Evolutionary conservation across 2,888 invertebrate genomes (phyloP), one percentile per base, ranked within the genome.

Genomic region (Cacoxenus indagator): DNA sequence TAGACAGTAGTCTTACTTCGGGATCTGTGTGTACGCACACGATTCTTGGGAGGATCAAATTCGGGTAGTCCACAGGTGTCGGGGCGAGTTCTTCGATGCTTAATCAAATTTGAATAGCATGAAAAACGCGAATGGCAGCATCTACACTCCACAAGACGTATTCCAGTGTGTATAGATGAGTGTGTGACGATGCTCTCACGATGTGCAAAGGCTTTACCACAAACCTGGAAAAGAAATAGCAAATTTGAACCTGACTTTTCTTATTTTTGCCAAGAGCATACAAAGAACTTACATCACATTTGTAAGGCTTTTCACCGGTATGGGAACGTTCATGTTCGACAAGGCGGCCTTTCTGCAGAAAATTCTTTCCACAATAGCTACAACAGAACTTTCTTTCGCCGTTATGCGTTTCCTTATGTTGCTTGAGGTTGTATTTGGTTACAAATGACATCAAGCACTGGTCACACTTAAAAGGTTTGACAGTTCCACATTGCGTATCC

Each of bases 71-170:
- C 90, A 75, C 90, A 90, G 6, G 87, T 87, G 27, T 82, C 85
- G 0, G 88, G 88, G 64, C 89, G 87, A n/a, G 88, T 87, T 8
- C 85, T 82, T 37, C 88, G 84, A 76, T 90, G 90, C 74, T 90
- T 90, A 19, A 87, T 84, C 22, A 90, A 78, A 83, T 89, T 90
- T 3, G 90, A 89, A 54, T 88, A 82, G 72, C 90, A 90, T 1
- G 89, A 89, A 77, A 90, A 90, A 27, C 89, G 83, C 46, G 86
- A 85, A 1, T 86, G 85, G 75, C 90, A 90, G n/a, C 87, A 86
- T 69, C 87, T 85, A 73, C 90, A 90, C 57, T 81, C 83, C 17
- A 86, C 83, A 37, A 83, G 73, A 19, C 85, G 75, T 2, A 88
- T 83, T 19, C 88, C 89, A 0, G 88, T 88, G 68, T 90, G 90